Evolutionary conservation across 2,113 vertebrate genomes (phyloP).

Genomic region (Dipodomys spectabilis): DNA sequence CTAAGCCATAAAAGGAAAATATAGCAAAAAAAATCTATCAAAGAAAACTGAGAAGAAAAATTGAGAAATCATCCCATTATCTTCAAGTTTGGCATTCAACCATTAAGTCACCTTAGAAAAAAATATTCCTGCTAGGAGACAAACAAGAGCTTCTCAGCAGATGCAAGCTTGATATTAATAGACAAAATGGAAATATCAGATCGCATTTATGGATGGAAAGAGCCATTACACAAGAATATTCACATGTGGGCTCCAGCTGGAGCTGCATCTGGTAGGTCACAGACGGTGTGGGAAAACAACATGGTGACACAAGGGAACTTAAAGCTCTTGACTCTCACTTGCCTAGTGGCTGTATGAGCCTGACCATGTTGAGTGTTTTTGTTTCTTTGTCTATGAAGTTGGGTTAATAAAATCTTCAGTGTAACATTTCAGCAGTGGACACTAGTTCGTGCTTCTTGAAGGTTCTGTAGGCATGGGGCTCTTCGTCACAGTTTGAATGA

Average conservation of each 20-base stretch:
- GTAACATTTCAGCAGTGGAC: not conserved
- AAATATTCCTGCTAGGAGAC: not conserved
- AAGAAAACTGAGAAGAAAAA: not conserved
- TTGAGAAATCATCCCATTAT: not conserved
- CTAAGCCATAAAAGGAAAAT: not conserved
- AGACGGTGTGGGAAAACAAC: slow-evolving; percentile 44
- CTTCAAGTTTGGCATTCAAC: not conserved
- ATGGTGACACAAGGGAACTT: not conserved
- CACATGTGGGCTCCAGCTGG: not conserved
- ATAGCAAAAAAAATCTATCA: not conserved
- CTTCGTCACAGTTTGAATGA: no score
- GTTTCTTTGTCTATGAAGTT: slow-evolving; percentile 9
- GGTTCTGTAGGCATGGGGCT: not conserved
- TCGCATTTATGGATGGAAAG: not conserved
- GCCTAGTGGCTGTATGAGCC: not conserved
- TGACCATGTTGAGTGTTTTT: not conserved
- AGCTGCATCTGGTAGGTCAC: slow-evolving; percentile 28
- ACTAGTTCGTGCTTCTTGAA: not conserved
- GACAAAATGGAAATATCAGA: not conserved
- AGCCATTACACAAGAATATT: not conserved
- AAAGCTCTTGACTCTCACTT: not conserved
- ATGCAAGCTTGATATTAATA: not conserved
- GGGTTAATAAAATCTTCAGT: slow-evolving; percentile 21
- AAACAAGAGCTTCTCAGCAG: not conserved
- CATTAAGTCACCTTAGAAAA: not conserved